Base-by-base conservation (phyloP, 2,113 vertebrate genomes). In the Corvus hawaiiensis region DNA sequence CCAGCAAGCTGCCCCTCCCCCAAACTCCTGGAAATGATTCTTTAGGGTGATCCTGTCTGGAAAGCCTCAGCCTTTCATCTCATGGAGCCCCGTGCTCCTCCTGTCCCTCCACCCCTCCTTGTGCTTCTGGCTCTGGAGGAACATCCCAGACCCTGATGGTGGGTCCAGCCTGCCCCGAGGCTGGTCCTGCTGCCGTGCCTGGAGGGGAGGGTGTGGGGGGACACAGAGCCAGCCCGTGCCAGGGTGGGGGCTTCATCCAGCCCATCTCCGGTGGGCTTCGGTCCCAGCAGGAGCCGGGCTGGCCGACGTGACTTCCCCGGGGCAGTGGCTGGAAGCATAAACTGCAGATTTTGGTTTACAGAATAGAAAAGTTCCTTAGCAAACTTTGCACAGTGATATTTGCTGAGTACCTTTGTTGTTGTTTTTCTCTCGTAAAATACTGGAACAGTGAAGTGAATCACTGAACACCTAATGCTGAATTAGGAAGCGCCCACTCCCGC, bases 361-460 rank as follows among this genome's bases (percentile, higher is more conserved):
- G 92, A 77, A 56, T 88, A 88, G 93, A 96, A 91, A 91, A 94
- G 84, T 90, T 96, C 79, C 84, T 95, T 95, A 90, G 96, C 96
- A 96, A 91, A 87, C 88, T 97, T 97, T 97, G 97, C 97, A 97
- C 96, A 97, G 94, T 93, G 84, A 8, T 76, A 87, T 74, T 74
- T 74, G 91, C 90, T 96, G 75, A 64, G 82, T 94, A 74, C 87
- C 67, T 95, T 52, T n/a, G 28, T 67, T 33, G 69, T 73, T 74
- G 22, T 35, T 66, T 26, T 37, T 74, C 39, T 51, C 48, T 87
- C 44, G 0, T 64, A 9, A 59, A 81, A 61, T 85, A 96, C 95
- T 96, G 97, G 97, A 97, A 94, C 54, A 27, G 93, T 49, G 77
- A 87, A 20, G 37, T 2, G 1, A 39, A 30, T 80, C 84, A 32